Base-by-base conservation (phyloP, 2,888 invertebrate genomes). In the Hyposoter dolosus region DNA sequence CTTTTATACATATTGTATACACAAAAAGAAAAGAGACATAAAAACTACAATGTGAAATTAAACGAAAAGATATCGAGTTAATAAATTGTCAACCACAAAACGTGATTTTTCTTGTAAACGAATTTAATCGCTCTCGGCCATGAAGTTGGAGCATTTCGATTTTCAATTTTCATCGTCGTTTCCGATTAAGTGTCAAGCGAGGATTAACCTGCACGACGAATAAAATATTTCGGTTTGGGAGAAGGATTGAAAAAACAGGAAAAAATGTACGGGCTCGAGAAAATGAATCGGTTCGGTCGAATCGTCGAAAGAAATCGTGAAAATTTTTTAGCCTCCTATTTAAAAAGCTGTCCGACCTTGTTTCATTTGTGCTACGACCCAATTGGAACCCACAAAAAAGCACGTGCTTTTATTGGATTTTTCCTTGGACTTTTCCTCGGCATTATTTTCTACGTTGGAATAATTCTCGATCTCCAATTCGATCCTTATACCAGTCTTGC, bases 401-500 rank as follows among this genome's bases (percentile, higher is more conserved):
- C 88, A 0, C 92, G 94, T 32, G 88, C 88, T 1, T 60, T 88
- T 1, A 68, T 93, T 65, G 94, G 95, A 69, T 95, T 95, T 88
- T 78, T 95, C 9, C 94, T 95, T 69, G 95, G 95, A 17, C 88
- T 95, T 47, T 78, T 94, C 3, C 90, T 95, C 60, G 95, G 95
- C 7, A 50, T 95, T 35, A 89, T 94, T 1, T 94, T 95, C 79
- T 95, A 95, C 91, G 93, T 93, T 81, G 90, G 94, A n/a, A 94
- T 95, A 76, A 92, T 95, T 53, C 93, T 94, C 3, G 95, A 95
- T 88, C 90, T 95, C 72, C 93, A 94, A 87, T 95, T 95, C 84
- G 94, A 95, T 10, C 93, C 91, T 53, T 93, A 93, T 82, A 93
- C 94, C 2, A 94, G 94, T 56, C 87, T 95, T 17, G 80, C 90